A percentile compares a stretch with the other conserved stretches of the same genome.
Conservation (phyloP, 2,888 invertebrate species). For the Leucoptera coffeella region DNA sequence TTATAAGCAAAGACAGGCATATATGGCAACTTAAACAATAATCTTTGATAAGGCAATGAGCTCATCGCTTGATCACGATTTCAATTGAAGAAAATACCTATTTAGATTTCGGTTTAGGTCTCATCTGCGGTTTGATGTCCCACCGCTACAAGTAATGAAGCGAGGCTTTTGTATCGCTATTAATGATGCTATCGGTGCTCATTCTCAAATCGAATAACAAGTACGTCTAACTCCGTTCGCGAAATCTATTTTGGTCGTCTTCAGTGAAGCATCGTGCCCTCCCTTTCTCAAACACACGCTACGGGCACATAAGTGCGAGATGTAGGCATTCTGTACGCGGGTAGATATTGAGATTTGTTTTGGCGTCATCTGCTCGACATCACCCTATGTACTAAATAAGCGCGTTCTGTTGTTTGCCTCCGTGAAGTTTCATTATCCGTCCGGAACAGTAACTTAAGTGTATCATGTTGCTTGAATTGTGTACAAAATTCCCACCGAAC, state of each 20-base stretch:
- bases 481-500: conserved; percentile 15
- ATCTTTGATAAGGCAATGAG: conserved; percentile 11
- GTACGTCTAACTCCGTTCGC: conserved; percentile 53
- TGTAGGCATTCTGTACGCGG: conserved; percentile 50
- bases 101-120: conserved; percentile 19
- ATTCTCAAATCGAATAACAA: conserved; percentile 44
- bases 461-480: conserved; percentile 32
- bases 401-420: conserved; percentile 31
- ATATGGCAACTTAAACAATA: too few species aligned
- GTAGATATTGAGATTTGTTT: conserved; percentile 49
- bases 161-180: conserved; percentile 48
- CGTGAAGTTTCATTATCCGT: conserved; percentile 41
- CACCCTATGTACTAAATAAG: conserved; percentile 36
- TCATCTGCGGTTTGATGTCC: conserved; percentile 30
- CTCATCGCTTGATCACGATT: conserved; percentile 16
- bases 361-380: conserved; percentile 46
- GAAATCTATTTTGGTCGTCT: conserved; percentile 53
- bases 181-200: conserved; percentile 39
- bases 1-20: conserved; percentile 11
- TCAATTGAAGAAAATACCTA: conserved; percentile 21
- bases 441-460: conserved; percentile 32
- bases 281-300: conserved; percentile 45
- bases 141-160: conserved; percentile 47
- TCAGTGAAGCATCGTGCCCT: conserved; percentile 41
- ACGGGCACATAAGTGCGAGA: too few species aligned